A percentile compares a stretch with the other conserved stretches of the same genome.
Conservation (phyloP, 2,797 vertebrate species). For the Malacoraja senta region DNA sequence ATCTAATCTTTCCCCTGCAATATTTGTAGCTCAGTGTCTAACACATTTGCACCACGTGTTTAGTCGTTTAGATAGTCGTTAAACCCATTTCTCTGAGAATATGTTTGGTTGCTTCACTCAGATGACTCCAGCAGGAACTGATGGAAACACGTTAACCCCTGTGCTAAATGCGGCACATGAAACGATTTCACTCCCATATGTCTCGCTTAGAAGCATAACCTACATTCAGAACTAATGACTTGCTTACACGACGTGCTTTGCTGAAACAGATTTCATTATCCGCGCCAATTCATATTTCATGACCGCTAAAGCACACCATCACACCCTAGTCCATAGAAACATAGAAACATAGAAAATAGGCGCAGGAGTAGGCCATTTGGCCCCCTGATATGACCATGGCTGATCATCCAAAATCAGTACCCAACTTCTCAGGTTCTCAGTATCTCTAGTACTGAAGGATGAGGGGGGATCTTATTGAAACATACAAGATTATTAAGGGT, state of each 20-base stretch:
- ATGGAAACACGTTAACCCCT: background rate
- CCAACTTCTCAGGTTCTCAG: no score
- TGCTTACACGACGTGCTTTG: background rate
- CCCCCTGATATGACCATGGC: no score
- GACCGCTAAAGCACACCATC: background rate
- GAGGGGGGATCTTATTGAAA: no score
- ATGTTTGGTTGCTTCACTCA: background rate
- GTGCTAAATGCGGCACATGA: background rate
- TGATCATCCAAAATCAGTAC: no score
- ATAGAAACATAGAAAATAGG: no score
- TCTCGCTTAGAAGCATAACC: background rate
- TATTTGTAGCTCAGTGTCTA: background rate
- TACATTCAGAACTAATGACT: background rate
- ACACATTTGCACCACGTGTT: background rate
- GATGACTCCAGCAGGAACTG: background rate
- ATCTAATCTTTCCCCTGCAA: background rate
- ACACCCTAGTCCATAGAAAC: background rate
- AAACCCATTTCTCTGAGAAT: constrained; percentile 1
- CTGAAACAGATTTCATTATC: background rate
- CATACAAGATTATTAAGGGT: no score
- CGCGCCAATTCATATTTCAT: background rate
- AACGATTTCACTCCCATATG: background rate
- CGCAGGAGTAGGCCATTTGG: no score
- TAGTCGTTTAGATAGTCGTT: background rate
- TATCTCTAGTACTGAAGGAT: no score